Evolutionary conservation across 2,797 vertebrate species (phyloP), one percentile per base, ranked within the genome.

Genomic region (Oryzias sinensis): DNA sequence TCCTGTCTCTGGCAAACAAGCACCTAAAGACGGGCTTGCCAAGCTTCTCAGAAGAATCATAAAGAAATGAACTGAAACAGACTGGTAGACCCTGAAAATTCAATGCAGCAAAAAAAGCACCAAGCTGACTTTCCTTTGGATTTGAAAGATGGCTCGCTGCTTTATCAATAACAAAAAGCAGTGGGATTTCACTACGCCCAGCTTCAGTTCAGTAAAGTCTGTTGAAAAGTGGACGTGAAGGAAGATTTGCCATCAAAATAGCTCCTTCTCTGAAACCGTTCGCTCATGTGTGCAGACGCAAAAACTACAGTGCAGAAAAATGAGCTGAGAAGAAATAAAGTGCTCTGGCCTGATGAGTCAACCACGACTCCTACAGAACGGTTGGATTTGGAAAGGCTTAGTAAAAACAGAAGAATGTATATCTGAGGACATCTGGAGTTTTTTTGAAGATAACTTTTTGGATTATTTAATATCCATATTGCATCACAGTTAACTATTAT

Each of bases 11-110:
- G 33, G 22, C 29, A 60, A 25, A 62, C 48, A 68, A 61, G 43
- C 51, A 49, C 56, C 56, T 68, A 43, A 43, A 56, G 48, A 61
- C 2, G 58, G 53, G 47, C 48, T 14, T 18, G 49, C 46, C 61
- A 62, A 72, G 66, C 46, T 75, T 24, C 65, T 81, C 69, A 72
- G 62, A 70, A 73, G 62, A 79, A 68, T 68, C 73, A 70, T 76
- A 75, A 68, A 57, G 27, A 74, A 74, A 65, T 14, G 5, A 66
- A 71, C 49, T 52, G 22, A 65, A 74, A 79, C 27, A 4, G 65
- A 63, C 59, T 70, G 62, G 68, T 80, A 40, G 20, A 56, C 51
- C 69, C 76, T 72, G 58, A 69, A 76, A 76, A 64, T 65, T 62
- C 68, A 72, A 45, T 61, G 68, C 68, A 74, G 60, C 62, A 65